Evolutionary conservation across 2,888 invertebrate genomes (phyloP).

Genomic region (Philaethria dido): DNA sequence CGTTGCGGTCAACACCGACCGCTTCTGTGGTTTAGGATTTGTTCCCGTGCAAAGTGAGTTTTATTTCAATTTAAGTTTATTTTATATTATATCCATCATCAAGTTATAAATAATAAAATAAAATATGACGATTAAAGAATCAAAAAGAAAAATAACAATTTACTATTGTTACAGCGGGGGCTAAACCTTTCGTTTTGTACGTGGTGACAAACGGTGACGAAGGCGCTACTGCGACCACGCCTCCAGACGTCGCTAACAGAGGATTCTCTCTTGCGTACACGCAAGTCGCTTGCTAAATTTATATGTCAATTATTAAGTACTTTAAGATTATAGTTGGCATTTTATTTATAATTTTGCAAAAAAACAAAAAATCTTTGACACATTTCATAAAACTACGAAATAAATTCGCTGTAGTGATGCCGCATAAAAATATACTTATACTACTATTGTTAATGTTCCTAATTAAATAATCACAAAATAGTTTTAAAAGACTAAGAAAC

Average conservation of each 20-base stretch:
- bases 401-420: too few relatives aligned
- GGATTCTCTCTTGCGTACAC: conserved; percentile 89
- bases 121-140: too few relatives aligned
- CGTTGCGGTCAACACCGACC: conserved; percentile 80
- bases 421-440: too few relatives aligned
- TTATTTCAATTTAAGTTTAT: too few relatives aligned
- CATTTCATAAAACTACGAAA: too few relatives aligned
- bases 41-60: conserved; percentile 85
- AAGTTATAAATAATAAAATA: too few relatives aligned
- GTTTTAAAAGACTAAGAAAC: too few relatives aligned
- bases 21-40: conserved; percentile 91
- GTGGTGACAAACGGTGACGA: conserved; percentile 87
- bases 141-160: background rate
- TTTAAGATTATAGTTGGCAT: background rate
- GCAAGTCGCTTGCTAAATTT: conserved; percentile 84
- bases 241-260: conserved; percentile 87
- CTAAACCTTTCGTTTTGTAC: conserved; percentile 89
- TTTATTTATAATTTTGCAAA: too few relatives aligned
- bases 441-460: too few relatives aligned
- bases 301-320: background rate
- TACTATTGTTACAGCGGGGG: conserved; percentile 72
- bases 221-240: conserved; percentile 65
- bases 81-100: too few relatives aligned
- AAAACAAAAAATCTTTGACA: too few relatives aligned
- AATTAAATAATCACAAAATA: too few relatives aligned